Base-by-base conservation (phyloP, 2,888 invertebrate species). In the Drosophila anomelani region DNA sequence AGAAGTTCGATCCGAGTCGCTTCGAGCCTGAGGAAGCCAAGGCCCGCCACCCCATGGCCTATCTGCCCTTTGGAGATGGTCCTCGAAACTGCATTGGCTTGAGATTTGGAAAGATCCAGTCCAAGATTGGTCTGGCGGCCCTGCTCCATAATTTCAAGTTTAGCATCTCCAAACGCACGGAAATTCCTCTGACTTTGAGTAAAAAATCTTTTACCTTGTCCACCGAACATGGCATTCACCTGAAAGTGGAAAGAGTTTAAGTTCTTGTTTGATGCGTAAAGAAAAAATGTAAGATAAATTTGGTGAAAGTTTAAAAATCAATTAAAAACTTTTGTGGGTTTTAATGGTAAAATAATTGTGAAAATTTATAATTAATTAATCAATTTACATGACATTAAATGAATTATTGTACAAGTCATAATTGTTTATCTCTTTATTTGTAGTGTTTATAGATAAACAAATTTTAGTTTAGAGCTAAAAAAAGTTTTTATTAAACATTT, bases 1-100 rank as follows among this genome's bases (percentile, higher is more conserved):
- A 94, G 7, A 93, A 91, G 41, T 95, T 95, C 68, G 93, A 94
- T 61, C 95, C 95, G 0, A 94, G 94, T 26, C 92, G 95, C 77
- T 95, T 95, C 82, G 90, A 92, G 0, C 90, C 92, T 1, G 74
- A 74, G 20, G 20, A 43, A 9, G 57, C 47, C 4, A 64, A 71
- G 17, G 92, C 92, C 38, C 85, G 94, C 56, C 94, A 94, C 62
- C 82, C 83, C 0, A 78, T 74, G 51, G 76, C 88, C 0, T 91
- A 85, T 69, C 57, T 91, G 38, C 88, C 91, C 13, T 92, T 92
- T 57, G 91, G 92, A 2, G 91, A 91, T 56, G 92, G 92, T 12
- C 91, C 90, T 0, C 80, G 91, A 1, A 91, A 88, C 60, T 92
- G 92, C 58, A 86, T 91, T 54, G 92, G 91, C 0, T 56, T 87